Conservation (phyloP, 2,797 vertebrate species). For the Enteromius fasciolatus region DNA sequence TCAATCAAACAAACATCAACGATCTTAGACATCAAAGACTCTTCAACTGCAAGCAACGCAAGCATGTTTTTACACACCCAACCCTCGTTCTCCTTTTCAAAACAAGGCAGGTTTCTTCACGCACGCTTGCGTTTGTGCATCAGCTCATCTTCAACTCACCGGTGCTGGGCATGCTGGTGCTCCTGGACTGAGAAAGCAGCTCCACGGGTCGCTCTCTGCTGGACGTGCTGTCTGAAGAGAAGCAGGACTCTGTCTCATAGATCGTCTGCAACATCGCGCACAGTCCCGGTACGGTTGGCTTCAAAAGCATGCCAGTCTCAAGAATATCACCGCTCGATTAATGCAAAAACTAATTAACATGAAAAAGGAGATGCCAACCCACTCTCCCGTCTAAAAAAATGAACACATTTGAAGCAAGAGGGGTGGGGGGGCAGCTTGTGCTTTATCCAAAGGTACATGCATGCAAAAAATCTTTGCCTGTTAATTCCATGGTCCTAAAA, state of each 20-base stretch:
- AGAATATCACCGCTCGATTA: slow-evolving; percentile 41
- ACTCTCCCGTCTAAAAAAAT: neutral
- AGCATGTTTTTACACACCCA: neutral
- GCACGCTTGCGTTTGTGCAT: slow-evolving; percentile 69
- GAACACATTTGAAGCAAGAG: neutral
- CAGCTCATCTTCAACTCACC: slow-evolving; percentile 79
- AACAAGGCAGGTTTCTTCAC: slow-evolving; percentile 29
- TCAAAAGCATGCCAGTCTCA: slow-evolving; percentile 88
- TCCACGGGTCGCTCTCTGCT: slow-evolving; percentile 85
- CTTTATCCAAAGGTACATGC: slow-evolving; percentile 13
- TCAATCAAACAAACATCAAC: slow-evolving; percentile 30
- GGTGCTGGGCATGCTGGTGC: slow-evolving; percentile 80
- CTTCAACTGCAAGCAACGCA: neutral
- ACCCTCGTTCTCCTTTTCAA: slow-evolving; percentile 61
- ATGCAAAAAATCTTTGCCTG: neutral
- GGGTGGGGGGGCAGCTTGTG: neutral
- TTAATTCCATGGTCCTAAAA: slow-evolving; percentile 41
- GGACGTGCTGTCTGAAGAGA: slow-evolving; percentile 82
- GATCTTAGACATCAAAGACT: slow-evolving; percentile 29
- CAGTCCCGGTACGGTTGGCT: slow-evolving; percentile 87
- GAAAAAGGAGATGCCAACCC: slow-evolving; percentile 15
- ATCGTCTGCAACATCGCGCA: slow-evolving; percentile 93
- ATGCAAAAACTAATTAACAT: slow-evolving; percentile 40
- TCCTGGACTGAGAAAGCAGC: slow-evolving; percentile 80
- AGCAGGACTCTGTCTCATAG: slow-evolving; percentile 92